Evolutionary conservation across 2,888 invertebrate genomes (phyloP).

Genomic region (Orchesellides sinensis): DNA sequence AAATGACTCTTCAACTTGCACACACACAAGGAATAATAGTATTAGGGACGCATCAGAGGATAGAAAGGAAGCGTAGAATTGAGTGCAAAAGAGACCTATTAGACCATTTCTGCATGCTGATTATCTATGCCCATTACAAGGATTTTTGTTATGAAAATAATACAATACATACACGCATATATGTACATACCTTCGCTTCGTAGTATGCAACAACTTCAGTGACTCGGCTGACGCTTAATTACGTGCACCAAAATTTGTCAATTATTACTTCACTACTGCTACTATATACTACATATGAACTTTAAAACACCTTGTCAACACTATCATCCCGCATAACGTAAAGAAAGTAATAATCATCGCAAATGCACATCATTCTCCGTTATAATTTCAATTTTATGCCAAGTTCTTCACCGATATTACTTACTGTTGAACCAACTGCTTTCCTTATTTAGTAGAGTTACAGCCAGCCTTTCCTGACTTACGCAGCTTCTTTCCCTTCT

Average conservation of each 20-base stretch:
- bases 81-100: constrained; percentile 71
- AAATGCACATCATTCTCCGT: constrained; percentile 69
- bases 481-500: constrained; percentile 2
- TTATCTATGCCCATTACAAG: constrained; percentile 68
- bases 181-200: too few species aligned
- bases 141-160: constrained; percentile 38
- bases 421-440: neutral
- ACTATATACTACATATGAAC: neutral
- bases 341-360: constrained; percentile 29
- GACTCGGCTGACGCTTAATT: constrained; percentile 2
- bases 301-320: constrained; percentile 1
- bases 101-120: constrained; percentile 73
- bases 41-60: constrained; percentile 66
- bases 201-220: too few species aligned
- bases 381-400: constrained; percentile 74
- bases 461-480: too few species aligned
- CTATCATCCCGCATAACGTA: constrained; percentile 5
- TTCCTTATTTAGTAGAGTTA: neutral
- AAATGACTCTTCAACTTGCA: constrained; percentile 54
- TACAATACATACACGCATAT: neutral
- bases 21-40: constrained; percentile 51
- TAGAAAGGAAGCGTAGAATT: constrained; percentile 68
- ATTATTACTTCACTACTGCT: constrained; percentile 6
- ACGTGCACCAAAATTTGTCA: constrained; percentile 28
- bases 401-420: constrained; percentile 40